Evolutionary conservation across 2,797 vertebrate species (phyloP).

Genomic region (Tamandua tetradactyla): DNA sequence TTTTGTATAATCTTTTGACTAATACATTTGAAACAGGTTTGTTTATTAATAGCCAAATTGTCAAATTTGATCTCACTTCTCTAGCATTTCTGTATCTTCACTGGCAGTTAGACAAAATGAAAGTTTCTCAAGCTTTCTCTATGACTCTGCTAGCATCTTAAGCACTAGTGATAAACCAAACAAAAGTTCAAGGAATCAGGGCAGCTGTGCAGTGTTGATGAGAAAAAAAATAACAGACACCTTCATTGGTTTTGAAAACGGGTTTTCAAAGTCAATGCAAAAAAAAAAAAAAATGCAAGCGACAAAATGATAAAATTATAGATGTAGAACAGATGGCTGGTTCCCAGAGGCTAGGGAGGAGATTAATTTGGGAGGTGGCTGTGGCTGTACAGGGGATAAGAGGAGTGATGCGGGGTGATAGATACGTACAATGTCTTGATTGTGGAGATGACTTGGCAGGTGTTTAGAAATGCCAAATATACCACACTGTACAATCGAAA

Average conservation of each 20-base stretch:
- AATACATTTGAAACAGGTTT: background rate
- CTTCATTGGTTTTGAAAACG: background rate
- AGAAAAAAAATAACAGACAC: background rate
- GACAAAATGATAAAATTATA: background rate
- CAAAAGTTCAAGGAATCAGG: background rate
- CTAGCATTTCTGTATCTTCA: background rate
- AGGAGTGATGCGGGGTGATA: too few species aligned
- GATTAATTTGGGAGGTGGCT: too few species aligned
- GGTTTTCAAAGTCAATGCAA: too few species aligned
- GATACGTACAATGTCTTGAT: background rate
- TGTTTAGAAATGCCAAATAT: background rate
- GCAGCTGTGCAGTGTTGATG: background rate
- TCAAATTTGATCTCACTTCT: background rate
- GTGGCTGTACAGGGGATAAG: background rate
- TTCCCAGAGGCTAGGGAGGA: accelerated
- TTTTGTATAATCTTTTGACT: background rate
- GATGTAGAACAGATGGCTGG: background rate
- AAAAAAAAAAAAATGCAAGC: background rate
- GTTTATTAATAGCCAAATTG: background rate
- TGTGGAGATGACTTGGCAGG: background rate
- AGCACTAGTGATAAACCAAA: background rate
- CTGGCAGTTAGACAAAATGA: background rate
- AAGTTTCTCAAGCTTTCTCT: background rate
- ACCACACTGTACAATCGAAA: background rate
- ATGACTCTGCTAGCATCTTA: background rate